These are phyloP conservation scores for Caenorhabditis sp. DNA, from an alignment of 2,888 invertebrate species.

Conservation along the genomic window DNA sequence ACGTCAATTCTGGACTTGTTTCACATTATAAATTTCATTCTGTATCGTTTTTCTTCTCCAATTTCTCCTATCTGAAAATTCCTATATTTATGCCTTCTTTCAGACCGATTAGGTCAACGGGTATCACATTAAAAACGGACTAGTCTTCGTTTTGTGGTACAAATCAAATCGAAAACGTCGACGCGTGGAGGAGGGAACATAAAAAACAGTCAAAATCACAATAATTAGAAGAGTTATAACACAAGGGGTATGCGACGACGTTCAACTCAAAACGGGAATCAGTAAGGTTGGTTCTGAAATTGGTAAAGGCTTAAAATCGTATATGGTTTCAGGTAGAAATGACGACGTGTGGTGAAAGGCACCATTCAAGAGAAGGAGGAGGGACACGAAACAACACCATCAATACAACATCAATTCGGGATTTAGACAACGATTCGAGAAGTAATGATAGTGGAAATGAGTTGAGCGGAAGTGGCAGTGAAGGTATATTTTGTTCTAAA, in stretches of 20 bases:
- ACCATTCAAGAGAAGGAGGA: not conserved
- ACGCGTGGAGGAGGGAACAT: conserved; percentile 1
- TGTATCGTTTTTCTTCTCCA: no score
- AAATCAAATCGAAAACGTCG: not conserved
- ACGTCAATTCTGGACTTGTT: no score
- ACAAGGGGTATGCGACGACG: not conserved
- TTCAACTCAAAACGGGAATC: not conserved
- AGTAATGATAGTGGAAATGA: conserved; percentile 38
- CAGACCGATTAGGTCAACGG: conserved; percentile 6
- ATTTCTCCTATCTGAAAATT: no score
- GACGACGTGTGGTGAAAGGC: not conserved
- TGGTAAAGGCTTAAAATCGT: not conserved
- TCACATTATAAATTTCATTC: no score
- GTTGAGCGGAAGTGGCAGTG: conserved; percentile 34
- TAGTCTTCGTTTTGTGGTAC: not conserved
- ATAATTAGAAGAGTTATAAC: not conserved
- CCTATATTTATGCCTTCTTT: not conserved
- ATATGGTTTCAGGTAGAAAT: not conserved
- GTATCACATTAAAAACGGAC: conserved; percentile 1
- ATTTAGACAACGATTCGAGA: conserved; percentile 19
- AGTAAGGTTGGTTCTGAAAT: not conserved
- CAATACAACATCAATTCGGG: not conserved
- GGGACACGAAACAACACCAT: not conserved
- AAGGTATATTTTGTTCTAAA: conserved; percentile 21
- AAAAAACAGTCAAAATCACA: not conserved